Percentiles rank a stretch among this genome's conserved stretches.
These are phyloP conservation scores for Troilus luridus DNA, from an alignment of 2,888 invertebrate species.

Conservation along the genomic window DNA sequence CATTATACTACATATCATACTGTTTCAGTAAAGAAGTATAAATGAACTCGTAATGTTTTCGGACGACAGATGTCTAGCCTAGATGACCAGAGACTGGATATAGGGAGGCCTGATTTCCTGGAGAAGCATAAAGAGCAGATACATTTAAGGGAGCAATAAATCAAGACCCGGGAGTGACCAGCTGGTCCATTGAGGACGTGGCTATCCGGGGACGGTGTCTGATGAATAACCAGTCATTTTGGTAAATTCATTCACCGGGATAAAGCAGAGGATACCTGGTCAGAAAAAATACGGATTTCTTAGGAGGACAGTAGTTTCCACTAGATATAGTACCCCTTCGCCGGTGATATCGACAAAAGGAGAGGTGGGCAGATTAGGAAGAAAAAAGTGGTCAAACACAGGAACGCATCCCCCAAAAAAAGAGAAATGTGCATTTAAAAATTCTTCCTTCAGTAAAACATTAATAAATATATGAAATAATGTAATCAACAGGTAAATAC, in stretches of 20 bases:
- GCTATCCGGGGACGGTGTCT: not conserved
- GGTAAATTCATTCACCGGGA: conserved; percentile 31
- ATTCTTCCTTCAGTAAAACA: not conserved
- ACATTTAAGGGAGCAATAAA: conserved; percentile 15
- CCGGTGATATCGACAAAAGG: not conserved
- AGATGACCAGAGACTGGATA: not conserved
- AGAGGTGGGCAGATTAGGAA: not conserved
- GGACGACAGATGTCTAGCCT: not conserved
- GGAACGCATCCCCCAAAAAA: not conserved
- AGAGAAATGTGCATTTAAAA: not conserved
- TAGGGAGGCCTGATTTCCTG: conserved; percentile 36
- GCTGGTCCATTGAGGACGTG: conserved; percentile 26
- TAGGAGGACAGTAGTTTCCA: conserved; percentile 16
- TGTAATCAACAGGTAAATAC: too few species aligned
- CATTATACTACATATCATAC: too few species aligned
- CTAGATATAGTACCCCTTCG: conserved; percentile 22
- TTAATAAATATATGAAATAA: too few species aligned
- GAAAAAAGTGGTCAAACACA: not conserved
- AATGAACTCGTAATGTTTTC: too few species aligned
- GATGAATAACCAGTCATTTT: conserved; percentile 46
- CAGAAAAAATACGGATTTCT: not conserved
- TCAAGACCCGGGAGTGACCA: conserved; percentile 32
- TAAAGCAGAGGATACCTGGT: not conserved
- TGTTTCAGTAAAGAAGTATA: too few species aligned
- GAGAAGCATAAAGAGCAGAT: not conserved